Evolutionary conservation across 2,888 invertebrate genomes (phyloP), one percentile per base, ranked within the genome.

Genomic region (Watsonalla cultraria): DNA sequence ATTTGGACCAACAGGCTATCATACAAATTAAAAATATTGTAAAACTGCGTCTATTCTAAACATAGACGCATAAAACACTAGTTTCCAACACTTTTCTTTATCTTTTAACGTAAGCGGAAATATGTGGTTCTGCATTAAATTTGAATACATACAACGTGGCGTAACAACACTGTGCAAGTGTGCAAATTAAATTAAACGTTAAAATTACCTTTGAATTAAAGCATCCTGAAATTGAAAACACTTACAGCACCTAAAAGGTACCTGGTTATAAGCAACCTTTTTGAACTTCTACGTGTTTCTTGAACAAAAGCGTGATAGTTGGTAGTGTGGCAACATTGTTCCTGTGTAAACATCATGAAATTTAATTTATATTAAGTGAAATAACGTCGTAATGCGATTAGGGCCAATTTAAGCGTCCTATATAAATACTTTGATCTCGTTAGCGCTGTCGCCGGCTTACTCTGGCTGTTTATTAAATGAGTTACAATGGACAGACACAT

Each of bases 351-450:
- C 61, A 62, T 61, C 59, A 61, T 64, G 57, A 68, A 76, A 76
- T 79, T 74, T 70, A 76, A 80, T 78, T 76, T 76, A 77, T 69
- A 74, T 70, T 68, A 72, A 69, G 60, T 65, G 61, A 59, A 67
- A 65, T 65, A 65, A 68, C 65, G 63, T 61, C 54, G 64, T 72
- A 72, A 81, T 69, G 61, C 71, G 76, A 78, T 80, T 77, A 79
- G 65, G 64, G 67, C 68, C 71, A 77, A 82, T 78, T 76, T 72
- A 74, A 74, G 64, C 76, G 74, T 77, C 76, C 78, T 74, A 73
- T 74, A 68, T 74, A 78, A 81, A 82, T 77, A 77, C 75, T 76
- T 74, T 81, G 76, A 83, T 82, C 82, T 76, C 63, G 78, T 80
- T 78, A 76, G 69, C 65, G 60, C 59, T 58, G 69, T 55, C 62